Evolutionary conservation across 2,888 invertebrate species (phyloP).

Genomic region (Thecocarcelia acutangulata): DNA sequence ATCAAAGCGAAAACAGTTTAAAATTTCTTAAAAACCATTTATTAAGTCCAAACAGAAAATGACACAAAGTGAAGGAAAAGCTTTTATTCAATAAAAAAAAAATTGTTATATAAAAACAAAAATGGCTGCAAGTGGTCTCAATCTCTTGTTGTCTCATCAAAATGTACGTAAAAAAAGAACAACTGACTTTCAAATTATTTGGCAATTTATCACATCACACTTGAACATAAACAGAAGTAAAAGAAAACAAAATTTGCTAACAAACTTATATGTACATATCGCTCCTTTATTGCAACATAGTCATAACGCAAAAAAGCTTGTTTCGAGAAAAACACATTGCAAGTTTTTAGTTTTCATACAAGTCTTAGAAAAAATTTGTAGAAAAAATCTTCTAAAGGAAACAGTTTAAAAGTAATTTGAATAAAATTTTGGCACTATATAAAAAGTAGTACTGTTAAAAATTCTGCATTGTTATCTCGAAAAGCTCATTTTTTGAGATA

Average conservation of each 20-base stretch:
- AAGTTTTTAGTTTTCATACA: no score
- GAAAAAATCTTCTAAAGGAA: no score
- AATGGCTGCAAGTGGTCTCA: slow-evolving; percentile 27
- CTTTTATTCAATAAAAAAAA: slow-evolving; percentile 10
- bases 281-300: no score
- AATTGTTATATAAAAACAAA: slow-evolving; percentile 16
- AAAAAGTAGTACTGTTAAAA: no score
- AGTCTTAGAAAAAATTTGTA: no score
- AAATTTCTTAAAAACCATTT: slow-evolving; percentile 40
- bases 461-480: no score
- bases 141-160: slow-evolving; percentile 55
- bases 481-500: no score
- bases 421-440: no score
- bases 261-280: no score
- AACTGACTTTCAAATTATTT: slow-evolving; percentile 65
- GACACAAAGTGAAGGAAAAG: slow-evolving; percentile 2
- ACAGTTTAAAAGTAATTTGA: no score
- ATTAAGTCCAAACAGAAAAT: slow-evolving; percentile 12
- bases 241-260: slow-evolving; percentile 16
- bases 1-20: slow-evolving; percentile 39
- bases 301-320: no score
- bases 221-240: slow-evolving; percentile 39
- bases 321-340: no score
- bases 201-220: slow-evolving; percentile 67
- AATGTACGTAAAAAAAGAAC: slow-evolving; percentile 8